Percentiles rank a stretch among this genome's conserved stretches.
phyloP scores from a whole-genome alignment of 1,140 invertebrate species.

The Probaryconus sp. region DNA sequence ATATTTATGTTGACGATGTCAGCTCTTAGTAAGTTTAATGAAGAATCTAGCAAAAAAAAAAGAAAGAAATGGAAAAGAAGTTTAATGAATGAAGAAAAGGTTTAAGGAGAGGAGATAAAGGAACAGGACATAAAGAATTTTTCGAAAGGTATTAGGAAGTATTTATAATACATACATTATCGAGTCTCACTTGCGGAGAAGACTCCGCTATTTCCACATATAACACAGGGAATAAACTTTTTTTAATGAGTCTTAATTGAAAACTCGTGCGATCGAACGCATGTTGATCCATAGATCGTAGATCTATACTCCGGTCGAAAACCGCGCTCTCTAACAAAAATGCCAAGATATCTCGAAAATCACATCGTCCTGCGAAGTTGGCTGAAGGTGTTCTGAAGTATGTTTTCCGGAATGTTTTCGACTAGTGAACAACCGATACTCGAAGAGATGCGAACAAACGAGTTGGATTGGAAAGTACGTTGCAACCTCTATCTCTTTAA shows the following conservation, averaged over 20 bases:
- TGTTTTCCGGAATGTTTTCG: slow-evolving; percentile 51
- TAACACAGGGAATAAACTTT: slow-evolving; percentile 44
- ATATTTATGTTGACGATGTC: too few species aligned
- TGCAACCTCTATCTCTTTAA: too few species aligned
- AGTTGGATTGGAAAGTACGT: slow-evolving; percentile 1
- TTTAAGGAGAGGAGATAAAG: slow-evolving; percentile 4
- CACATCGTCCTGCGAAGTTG: slow-evolving; percentile 26
- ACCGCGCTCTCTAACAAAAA: slow-evolving; percentile 21
- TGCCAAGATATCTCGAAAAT: slow-evolving; percentile 42
- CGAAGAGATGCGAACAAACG: slow-evolving; percentile 12
- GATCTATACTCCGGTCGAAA: slow-evolving; percentile 5
- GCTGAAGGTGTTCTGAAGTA: slow-evolving; percentile 35
- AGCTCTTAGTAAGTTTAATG: too few species aligned
- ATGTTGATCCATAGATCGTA: slow-evolving; percentile 3
- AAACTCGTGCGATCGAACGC: slow-evolving; percentile 23
- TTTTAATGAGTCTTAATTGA: neutral
- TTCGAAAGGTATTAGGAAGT: slow-evolving; percentile 39
- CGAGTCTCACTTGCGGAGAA: slow-evolving; percentile 66
- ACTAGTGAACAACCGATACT: slow-evolving; percentile 54
- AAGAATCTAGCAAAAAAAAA: slow-evolving; percentile 20
- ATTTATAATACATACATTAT: slow-evolving; percentile 70
- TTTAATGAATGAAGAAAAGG: slow-evolving; percentile 10
- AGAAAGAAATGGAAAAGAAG: slow-evolving; percentile 23
- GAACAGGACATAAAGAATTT: slow-evolving; percentile 47
- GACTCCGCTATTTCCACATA: slow-evolving; percentile 58